Percentiles rank a stretch among this genome's conserved stretches.
phyloP scores from a whole-genome alignment of 1,140 invertebrate species.

The Antheraea mylitta region DNA sequence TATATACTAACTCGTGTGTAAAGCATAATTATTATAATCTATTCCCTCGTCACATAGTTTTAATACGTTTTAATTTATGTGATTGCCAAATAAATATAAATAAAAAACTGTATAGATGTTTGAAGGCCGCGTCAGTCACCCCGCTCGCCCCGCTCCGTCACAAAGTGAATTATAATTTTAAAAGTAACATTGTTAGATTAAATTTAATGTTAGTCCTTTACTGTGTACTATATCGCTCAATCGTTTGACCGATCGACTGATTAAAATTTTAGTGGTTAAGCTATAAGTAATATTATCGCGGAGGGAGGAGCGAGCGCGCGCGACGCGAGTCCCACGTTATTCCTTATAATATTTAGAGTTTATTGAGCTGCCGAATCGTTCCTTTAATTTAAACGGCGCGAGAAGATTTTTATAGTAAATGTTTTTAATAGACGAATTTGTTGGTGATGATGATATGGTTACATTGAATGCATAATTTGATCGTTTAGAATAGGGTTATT shows the following conservation, averaged over 20 bases:
- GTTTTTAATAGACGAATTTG: conserved; percentile 62
- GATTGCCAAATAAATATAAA: conserved; percentile 76
- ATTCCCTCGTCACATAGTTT: conserved; percentile 74
- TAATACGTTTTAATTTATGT: conserved; percentile 72
- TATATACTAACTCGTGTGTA: conserved; percentile 73
- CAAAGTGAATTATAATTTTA: conserved; percentile 72
- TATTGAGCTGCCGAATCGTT: conserved; percentile 39
- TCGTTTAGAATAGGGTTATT: conserved; percentile 76
- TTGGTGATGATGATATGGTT: conserved; percentile 48
- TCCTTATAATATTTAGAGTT: conserved; percentile 56
- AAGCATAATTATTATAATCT: conserved; percentile 76
- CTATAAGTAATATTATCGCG: conserved; percentile 60
- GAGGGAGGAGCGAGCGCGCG: conserved; percentile 40
- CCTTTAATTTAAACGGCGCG: conserved; percentile 51
- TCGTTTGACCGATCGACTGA: conserved; percentile 78
- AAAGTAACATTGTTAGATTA: conserved; percentile 78
- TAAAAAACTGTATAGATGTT: conserved; percentile 67
- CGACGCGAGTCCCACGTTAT: conserved; percentile 36
- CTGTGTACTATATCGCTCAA: conserved; percentile 76
- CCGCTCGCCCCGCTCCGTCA: conserved; percentile 46
- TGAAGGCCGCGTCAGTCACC: conserved; percentile 38
- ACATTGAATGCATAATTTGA: conserved; percentile 75
- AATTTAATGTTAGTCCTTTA: conserved; percentile 79
- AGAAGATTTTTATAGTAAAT: conserved; percentile 51
- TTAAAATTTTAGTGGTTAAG: conserved; percentile 78